phyloP scores from a whole-genome alignment of 2,797 vertebrate genomes.

The Masticophis lateralis region DNA sequence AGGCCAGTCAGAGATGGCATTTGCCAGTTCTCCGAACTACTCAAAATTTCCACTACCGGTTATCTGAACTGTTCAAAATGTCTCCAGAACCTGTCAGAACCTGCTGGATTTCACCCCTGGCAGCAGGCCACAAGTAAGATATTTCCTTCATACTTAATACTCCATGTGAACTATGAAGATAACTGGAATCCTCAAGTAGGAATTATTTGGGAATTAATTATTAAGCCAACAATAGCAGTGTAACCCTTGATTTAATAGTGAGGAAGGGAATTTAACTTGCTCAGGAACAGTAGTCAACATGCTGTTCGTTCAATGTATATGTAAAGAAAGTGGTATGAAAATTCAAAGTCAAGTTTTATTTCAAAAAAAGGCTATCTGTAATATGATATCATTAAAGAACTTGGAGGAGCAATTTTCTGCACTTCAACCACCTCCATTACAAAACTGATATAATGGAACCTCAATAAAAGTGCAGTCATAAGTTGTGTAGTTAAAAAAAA shows the following conservation, averaged over 20 bases:
- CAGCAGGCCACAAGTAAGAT: background rate
- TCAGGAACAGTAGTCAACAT: background rate
- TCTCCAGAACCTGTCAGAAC: too few relatives aligned
- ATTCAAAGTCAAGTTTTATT: conserved; percentile 9
- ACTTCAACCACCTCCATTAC: background rate
- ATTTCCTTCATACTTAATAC: background rate
- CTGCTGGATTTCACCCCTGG: too few relatives aligned
- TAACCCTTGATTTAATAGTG: background rate
- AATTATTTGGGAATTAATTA: background rate
- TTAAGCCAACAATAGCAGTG: background rate
- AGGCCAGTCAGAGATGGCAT: too few relatives aligned
- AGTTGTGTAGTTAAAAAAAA: background rate
- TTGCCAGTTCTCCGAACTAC: too few relatives aligned
- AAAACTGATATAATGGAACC: background rate
- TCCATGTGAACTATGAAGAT: background rate
- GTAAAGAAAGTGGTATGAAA: background rate
- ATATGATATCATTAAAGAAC: background rate
- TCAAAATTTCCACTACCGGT: too few relatives aligned
- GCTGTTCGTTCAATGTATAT: background rate
- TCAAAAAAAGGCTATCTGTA: background rate
- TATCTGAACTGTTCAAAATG: too few relatives aligned
- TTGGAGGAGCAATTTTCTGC: background rate
- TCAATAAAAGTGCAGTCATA: background rate
- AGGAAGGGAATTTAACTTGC: background rate
- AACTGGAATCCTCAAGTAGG: background rate